Conservation (phyloP, 92 coral and sea anemone species). For the Epizoanthus stellaris region DNA sequence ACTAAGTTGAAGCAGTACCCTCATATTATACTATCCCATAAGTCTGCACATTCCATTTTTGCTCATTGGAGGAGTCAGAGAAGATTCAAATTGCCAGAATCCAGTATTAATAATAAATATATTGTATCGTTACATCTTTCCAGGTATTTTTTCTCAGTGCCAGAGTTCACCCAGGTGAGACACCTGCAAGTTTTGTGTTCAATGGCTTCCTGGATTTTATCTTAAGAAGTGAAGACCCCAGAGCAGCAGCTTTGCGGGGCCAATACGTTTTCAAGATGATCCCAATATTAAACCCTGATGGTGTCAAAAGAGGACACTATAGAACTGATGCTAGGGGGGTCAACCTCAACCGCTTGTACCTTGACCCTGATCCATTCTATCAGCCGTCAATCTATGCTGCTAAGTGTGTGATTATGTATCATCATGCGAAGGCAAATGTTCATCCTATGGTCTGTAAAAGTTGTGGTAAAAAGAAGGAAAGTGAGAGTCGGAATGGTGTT, state of each 20-base stretch:
- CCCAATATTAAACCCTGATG: conserved; percentile 97
- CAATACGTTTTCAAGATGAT: conserved; percentile 90
- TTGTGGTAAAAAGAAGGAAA: conserved; percentile 10
- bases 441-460: conserved; percentile 13
- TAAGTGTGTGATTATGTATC: conserved; percentile 76
- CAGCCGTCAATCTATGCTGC: conserved; percentile 96
- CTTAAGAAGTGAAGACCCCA: conserved; percentile 83
- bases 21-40: too few relatives aligned
- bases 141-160: conserved; percentile 96
- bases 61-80: too few relatives aligned
- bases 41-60: too few relatives aligned
- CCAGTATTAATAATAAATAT: neutral
- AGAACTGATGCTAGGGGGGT: conserved; percentile 92
- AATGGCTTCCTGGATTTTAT: conserved; percentile 95
- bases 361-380: conserved; percentile 80
- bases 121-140: neutral
- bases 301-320: conserved; percentile 97
- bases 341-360: conserved; percentile 93
- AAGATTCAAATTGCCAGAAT: too few relatives aligned
- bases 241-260: conserved; percentile 82
- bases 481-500: neutral
- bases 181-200: conserved; percentile 97
- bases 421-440: conserved; percentile 49
- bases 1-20: too few relatives aligned
- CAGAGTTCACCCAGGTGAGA: conserved; percentile 99